A percentile compares a stretch with the other conserved stretches of the same genome.
phyloP scores from a whole-genome alignment of 2,113 vertebrate genomes.

The Plecotus auritus region DNA sequence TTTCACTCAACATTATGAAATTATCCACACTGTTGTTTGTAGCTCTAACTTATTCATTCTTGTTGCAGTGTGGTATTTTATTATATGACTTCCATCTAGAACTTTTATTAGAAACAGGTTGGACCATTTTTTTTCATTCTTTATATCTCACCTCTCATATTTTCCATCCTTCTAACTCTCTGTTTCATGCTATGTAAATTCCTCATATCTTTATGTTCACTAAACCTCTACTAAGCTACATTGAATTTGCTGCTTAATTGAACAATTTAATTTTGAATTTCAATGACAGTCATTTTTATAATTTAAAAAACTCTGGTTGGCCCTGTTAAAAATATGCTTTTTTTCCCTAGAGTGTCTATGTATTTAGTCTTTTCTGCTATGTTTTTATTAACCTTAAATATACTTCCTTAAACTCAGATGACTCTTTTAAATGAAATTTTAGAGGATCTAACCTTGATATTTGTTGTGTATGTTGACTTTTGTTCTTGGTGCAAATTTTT shows the following conservation, averaged over 20 bases:
- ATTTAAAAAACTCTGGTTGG: background rate
- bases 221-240: background rate
- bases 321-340: background rate
- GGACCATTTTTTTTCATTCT: background rate
- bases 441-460: background rate
- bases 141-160: background rate
- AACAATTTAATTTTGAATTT: background rate
- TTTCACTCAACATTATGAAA: background rate
- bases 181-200: background rate
- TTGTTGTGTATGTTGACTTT: background rate
- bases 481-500: background rate
- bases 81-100: background rate
- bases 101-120: background rate
- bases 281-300: background rate
- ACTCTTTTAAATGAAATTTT: background rate
- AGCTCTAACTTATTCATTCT: background rate
- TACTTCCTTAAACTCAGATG: background rate
- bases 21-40: background rate
- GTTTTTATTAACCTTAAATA: background rate
- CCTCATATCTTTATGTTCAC: background rate
- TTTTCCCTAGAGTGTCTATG: background rate
- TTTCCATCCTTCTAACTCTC: background rate
- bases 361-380: background rate
- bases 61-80: no score
- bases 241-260: background rate